Evolutionary conservation across 2,113 vertebrate genomes (phyloP).

Genomic region (Arenaria interpres): DNA sequence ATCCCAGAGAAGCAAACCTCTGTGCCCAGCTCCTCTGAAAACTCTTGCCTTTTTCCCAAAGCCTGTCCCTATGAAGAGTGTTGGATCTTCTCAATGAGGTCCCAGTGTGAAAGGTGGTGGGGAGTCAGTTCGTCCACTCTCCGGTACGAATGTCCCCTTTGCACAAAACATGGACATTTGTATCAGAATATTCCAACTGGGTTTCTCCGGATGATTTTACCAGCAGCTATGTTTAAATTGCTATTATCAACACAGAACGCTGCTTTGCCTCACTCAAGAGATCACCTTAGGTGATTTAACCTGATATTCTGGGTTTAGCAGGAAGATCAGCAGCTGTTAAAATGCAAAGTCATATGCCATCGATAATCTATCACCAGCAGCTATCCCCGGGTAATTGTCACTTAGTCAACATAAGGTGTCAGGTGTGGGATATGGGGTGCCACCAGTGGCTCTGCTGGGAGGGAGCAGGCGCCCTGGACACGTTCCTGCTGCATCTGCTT

Average conservation of each 20-base stretch:
- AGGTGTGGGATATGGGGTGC: not conserved
- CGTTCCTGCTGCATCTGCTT: accelerated
- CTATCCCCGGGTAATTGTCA: not conserved
- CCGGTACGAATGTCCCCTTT: not conserved
- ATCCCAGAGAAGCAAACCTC: not conserved
- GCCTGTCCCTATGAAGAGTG: not conserved
- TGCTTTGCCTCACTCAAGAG: not conserved
- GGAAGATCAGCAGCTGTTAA: not conserved
- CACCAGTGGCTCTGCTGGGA: accelerated
- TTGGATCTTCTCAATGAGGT: not conserved
- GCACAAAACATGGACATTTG: not conserved
- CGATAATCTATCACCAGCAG: not conserved
- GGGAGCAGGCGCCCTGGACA: not conserved
- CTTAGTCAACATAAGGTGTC: not conserved
- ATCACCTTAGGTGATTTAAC: not conserved
- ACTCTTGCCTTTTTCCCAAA: not conserved
- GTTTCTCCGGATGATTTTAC: not conserved
- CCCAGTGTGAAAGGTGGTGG: not conserved
- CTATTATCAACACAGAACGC: not conserved
- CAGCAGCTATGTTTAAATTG: not conserved
- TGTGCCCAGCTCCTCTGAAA: not conserved
- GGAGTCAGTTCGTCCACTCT: not conserved
- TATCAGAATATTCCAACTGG: not conserved
- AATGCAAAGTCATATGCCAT: not conserved
- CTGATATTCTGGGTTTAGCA: not conserved